Conservation (phyloP, 2,797 vertebrate species). For the Cryptoblepharus egeriae region DNA sequence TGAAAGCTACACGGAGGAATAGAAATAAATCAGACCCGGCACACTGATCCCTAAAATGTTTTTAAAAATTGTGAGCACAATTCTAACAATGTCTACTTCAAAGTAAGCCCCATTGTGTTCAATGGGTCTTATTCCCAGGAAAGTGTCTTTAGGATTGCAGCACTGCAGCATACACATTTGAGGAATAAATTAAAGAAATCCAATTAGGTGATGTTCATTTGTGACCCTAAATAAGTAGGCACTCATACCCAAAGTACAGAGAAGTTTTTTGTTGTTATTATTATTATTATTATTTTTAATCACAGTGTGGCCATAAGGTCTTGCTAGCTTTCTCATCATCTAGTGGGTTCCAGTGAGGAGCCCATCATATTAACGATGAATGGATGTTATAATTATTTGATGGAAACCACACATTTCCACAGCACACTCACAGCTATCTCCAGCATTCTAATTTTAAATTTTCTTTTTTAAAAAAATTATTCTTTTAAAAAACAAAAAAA, state of each 20-base stretch:
- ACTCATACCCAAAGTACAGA: neutral
- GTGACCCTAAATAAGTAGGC: neutral
- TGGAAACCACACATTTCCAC: neutral
- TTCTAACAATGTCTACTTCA: too few relatives aligned
- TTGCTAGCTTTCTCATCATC: neutral
- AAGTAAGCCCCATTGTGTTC: too few relatives aligned
- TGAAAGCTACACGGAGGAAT: neutral
- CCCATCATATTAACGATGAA: too few relatives aligned
- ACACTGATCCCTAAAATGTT: neutral
- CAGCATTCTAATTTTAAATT: neutral
- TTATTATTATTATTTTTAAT: too few relatives aligned
- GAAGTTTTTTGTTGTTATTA: too few relatives aligned
- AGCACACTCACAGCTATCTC: neutral
- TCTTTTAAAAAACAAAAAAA: too few relatives aligned
- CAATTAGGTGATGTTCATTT: too few relatives aligned
- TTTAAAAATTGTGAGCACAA: too few relatives aligned
- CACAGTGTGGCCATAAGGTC: neutral
- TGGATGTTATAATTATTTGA: neutral
- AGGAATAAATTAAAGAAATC: too few relatives aligned
- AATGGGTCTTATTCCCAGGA: too few relatives aligned
- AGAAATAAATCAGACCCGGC: neutral
- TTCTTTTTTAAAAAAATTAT: too few relatives aligned
- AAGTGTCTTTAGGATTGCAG: too few relatives aligned
- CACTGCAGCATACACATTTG: neutral
- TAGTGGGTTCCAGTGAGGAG: neutral